Base-by-base conservation (phyloP, 2,888 invertebrate species). In the Parascotia fuliginaria region DNA sequence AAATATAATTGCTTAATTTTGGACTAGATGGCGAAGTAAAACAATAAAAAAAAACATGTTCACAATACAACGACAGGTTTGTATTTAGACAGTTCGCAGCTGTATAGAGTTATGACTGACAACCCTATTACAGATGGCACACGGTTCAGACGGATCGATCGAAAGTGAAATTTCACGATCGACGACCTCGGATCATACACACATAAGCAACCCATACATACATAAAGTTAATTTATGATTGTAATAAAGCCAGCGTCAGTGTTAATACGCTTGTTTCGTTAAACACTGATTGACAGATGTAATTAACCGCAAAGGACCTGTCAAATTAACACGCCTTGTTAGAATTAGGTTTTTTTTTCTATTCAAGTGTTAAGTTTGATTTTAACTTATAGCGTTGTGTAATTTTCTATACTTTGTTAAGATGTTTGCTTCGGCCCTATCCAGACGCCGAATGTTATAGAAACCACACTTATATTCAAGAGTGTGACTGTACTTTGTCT, bases 101-200 rank as follows among this genome's bases (percentile, higher is more conserved):
- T n/a, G n/a, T n/a, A n/a, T n/a, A n/a, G n/a, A n/a, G n/a, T n/a
- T n/a, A n/a, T n/a, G n/a, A n/a, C n/a, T n/a, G n/a, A n/a, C 9
- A 52, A 38, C 65, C 66, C 64, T 66, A 54, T 1, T 0, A 29
- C 11, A 19, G 43, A 55, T 58, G 53, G 33, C 46, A 43, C 41
- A 45, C 48, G 55, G 52, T 62, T 47, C 46, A 65, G 58, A 50
- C 55, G 60, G 49, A 53, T 16, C 55, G 22, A 71, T 60, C 52
- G 77, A 79, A 75, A 79, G 77, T 76, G 77, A 78, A 77, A 77
- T 65, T 60, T 66, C 53, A 60, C 70, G 75, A 75, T 51, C 71
- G 51, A 9, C 48, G 70, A 78, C 73, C 75, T 60, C 60, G 14
- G 14, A 48, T 60, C 42, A 31, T 9, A 4, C 39, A 38, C 38